Evolutionary conservation across 2,113 vertebrate species (phyloP).

Genomic region (Vulpes ferrilata): DNA sequence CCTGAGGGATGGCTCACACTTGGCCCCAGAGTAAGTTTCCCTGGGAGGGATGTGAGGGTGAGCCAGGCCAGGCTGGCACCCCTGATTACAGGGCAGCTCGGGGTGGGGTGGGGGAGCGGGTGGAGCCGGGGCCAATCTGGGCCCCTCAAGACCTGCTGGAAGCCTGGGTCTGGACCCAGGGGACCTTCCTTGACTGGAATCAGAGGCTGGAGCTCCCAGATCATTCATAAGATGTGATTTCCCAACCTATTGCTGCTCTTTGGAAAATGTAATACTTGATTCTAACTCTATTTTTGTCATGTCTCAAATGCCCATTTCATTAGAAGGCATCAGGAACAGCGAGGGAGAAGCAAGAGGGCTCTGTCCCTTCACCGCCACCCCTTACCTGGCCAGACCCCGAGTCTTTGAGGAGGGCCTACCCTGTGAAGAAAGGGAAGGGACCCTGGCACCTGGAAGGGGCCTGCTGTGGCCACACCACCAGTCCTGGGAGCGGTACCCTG

Average conservation of each 20-base stretch:
- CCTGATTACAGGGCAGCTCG: too few relatives aligned
- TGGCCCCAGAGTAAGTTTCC: background rate
- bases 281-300: background rate
- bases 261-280: background rate
- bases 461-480: too few relatives aligned
- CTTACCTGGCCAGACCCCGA: too few relatives aligned
- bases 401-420: too few relatives aligned
- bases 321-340: background rate
- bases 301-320: background rate
- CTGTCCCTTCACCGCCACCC: too few relatives aligned
- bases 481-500: too few relatives aligned
- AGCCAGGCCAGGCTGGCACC: too few relatives aligned
- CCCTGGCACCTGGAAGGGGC: too few relatives aligned
- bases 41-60: background rate
- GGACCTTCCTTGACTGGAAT: background rate
- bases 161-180: background rate
- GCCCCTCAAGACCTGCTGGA: background rate
- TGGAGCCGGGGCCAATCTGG: too few relatives aligned
- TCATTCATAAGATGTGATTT: background rate
- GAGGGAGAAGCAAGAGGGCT: too few relatives aligned
- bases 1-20: background rate
- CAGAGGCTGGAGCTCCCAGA: background rate
- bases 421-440: too few relatives aligned
- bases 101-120: too few relatives aligned
- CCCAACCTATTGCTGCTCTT: background rate